phyloP scores from a whole-genome alignment of 2,888 invertebrate species.

The Lasioglossum leucozonium region DNA sequence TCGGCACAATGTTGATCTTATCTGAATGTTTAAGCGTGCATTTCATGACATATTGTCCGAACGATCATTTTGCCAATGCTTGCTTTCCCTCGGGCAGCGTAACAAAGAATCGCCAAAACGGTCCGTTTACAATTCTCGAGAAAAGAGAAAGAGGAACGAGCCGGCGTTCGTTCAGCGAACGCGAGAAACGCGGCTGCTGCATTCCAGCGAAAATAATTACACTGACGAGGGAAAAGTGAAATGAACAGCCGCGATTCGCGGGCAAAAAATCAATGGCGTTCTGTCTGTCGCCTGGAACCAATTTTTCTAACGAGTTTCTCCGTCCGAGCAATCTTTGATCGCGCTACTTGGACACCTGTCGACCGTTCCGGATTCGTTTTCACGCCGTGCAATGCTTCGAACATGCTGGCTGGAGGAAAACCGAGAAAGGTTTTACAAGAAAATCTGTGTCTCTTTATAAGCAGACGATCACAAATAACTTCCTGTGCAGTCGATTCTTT shows the following conservation, averaged over 20 bases:
- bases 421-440: background rate
- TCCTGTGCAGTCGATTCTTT: background rate
- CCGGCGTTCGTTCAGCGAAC: background rate
- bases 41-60: too few relatives aligned
- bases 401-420: background rate
- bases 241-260: background rate
- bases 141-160: slow-evolving; percentile 7
- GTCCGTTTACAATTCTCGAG: slow-evolving; percentile 4
- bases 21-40: background rate
- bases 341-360: slow-evolving; percentile 29
- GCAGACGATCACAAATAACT: background rate
- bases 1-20: background rate
- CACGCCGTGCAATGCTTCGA: background rate
- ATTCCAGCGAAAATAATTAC: slow-evolving; percentile 20
- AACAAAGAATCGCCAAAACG: background rate
- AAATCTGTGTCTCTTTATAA: background rate
- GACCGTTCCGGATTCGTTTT: slow-evolving; percentile 12
- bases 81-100: background rate
- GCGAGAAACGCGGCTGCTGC: background rate
- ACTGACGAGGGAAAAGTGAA: slow-evolving; percentile 12
- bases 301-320: slow-evolving; percentile 34
- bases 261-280: slow-evolving; percentile 13
- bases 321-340: slow-evolving; percentile 23
- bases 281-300: slow-evolving; percentile 1
- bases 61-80: background rate